phyloP scores from a whole-genome alignment of 2,113 vertebrate genomes.

The Cettia cetti region DNA sequence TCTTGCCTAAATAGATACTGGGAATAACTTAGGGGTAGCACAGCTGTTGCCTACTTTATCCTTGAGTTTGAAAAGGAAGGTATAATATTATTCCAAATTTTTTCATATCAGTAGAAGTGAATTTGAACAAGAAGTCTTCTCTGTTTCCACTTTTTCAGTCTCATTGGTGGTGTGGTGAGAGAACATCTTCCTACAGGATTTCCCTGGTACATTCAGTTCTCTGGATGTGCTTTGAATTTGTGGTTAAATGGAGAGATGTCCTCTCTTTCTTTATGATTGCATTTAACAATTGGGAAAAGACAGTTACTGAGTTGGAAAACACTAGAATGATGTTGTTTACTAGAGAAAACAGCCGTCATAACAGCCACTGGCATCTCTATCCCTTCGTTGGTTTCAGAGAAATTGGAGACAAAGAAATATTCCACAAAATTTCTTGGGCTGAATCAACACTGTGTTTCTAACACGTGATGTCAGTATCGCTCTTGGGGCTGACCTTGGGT shows the following conservation, averaged over 20 bases:
- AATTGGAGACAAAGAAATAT: background rate
- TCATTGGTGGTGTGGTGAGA: background rate
- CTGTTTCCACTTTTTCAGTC: background rate
- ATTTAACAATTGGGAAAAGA: background rate
- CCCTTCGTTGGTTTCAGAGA: background rate
- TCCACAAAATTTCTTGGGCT: background rate
- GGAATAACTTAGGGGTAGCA: background rate
- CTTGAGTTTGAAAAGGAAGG: background rate
- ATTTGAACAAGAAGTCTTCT: background rate
- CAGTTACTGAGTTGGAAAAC: background rate
- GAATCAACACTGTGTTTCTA: background rate
- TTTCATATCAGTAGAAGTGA: background rate
- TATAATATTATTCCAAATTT: background rate
- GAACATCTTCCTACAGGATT: background rate
- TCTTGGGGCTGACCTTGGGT: background rate
- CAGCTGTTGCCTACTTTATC: background rate
- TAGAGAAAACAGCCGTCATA: background rate
- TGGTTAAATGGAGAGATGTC: background rate
- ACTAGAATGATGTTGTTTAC: background rate
- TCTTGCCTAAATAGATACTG: background rate
- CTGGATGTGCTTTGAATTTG: background rate
- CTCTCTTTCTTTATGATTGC: background rate
- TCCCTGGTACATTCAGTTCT: background rate
- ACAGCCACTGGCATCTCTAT: background rate
- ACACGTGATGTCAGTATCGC: accelerated